phyloP scores from a whole-genome alignment of 2,797 vertebrate species.

The Peromyscus aztecus region DNA sequence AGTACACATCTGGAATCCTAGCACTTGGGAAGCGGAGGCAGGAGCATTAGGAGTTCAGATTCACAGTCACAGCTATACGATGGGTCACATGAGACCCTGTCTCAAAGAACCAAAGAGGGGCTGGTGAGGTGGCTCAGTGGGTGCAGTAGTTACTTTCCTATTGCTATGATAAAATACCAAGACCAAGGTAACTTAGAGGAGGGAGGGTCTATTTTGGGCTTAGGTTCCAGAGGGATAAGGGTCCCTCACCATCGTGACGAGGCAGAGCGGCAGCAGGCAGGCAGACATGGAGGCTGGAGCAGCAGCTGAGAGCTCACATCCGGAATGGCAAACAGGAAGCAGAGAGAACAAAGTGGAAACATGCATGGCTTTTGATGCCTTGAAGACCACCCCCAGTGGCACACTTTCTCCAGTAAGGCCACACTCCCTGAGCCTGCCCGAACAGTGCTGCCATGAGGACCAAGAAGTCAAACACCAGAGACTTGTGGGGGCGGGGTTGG shows the following conservation, averaged over 20 bases:
- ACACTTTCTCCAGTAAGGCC: not conserved
- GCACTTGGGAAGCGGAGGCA: not conserved
- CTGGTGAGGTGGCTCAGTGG: not conserved
- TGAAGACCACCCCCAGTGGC: not conserved
- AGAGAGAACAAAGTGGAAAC: not conserved
- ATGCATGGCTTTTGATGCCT: too few species aligned
- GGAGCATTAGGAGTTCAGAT: not conserved
- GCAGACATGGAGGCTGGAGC: not conserved
- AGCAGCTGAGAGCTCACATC: not conserved
- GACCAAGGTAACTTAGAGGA: not conserved
- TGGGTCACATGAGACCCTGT: too few species aligned
- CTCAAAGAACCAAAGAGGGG: not conserved
- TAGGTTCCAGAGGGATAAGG: not conserved
- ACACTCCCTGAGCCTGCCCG: not conserved
- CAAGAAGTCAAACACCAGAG: not conserved
- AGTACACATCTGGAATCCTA: not conserved
- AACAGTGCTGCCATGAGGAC: not conserved
- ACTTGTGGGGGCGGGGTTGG: not conserved
- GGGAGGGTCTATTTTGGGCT: not conserved
- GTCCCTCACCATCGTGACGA: accelerated
- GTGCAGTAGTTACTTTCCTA: not conserved
- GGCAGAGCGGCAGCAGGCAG: not conserved
- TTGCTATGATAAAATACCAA: not conserved
- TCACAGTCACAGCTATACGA: not conserved
- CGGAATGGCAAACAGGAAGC: not conserved